Conservation (phyloP, 2,888 invertebrate species). For the Odontocerum albicorne region DNA sequence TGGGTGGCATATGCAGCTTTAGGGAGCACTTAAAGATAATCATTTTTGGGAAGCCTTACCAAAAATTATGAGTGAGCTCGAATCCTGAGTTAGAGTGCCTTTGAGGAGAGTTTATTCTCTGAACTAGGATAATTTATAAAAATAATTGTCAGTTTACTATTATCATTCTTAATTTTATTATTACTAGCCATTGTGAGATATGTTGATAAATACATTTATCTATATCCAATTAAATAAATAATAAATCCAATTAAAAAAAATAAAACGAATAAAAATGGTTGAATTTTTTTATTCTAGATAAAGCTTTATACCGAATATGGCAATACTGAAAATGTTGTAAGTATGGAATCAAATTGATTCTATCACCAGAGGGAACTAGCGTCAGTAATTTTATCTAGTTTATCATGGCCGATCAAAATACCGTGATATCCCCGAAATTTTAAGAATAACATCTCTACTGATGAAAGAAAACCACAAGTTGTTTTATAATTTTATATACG, state of each 20-base stretch:
- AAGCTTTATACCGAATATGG: not conserved
- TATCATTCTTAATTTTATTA: no score
- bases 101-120: no score
- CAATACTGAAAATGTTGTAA: not conserved
- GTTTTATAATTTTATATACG: not conserved
- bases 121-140: no score
- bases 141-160: no score
- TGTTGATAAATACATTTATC: no score
- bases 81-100: no score
- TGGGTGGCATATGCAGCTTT: no score
- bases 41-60: no score
- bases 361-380: slow-evolving; percentile 26
- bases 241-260: not conserved
- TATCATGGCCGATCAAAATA: slow-evolving; percentile 34
- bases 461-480: slow-evolving; percentile 15
- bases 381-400: slow-evolving; percentile 16
- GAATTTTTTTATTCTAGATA: not conserved
- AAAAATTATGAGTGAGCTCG: no score
- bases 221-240: no score
- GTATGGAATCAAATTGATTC: slow-evolving; percentile 13
- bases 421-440: slow-evolving; percentile 9
- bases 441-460: slow-evolving; percentile 18
- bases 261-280: not conserved
- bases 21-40: no score
- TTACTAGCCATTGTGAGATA: no score